Evolutionary conservation across 2,113 vertebrate species (phyloP), one percentile per base, ranked within the genome.

Genomic region (Kryptolebias marmoratus): DNA sequence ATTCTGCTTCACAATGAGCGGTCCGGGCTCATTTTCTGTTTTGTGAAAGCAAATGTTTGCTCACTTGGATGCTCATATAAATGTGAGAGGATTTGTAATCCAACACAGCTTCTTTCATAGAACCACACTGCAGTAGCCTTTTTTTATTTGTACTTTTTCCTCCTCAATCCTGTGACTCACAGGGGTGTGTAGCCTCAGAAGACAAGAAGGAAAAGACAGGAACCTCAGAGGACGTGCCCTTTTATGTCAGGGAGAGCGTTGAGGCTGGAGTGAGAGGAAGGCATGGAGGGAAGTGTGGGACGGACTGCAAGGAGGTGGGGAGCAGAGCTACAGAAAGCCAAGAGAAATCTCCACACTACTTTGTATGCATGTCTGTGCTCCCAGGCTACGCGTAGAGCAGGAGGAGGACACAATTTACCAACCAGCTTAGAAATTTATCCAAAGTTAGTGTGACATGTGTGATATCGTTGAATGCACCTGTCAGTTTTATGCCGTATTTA

Each of bases 351-450:
- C 74, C 83, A 45, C 60, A 73, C 86, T 90, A 62, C 81, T 92
- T 90, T 84, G 87, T 87, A 92, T 92, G 85, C 92, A 83, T 77
- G 84, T 73, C 78, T 64, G 59, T 45, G 57, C 80, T 84, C 72
- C 6, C 73, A 11, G 75, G 81, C 87, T 75, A 85, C 65, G 83
- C 79, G 64, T 82, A 65, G 81, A 80, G 86, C 87, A 80, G 73
- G 68, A 77, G 73, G 84, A 75, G 89, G 72, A 71, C 70, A 81
- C 75, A 67, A 89, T 91, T 87, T 90, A 84, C 88, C 85, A 84
- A 75, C 75, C 82, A 30, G 86, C 85, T 85, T 52, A 73, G 80
- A 71, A 88, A 86, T 86, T 89, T 75, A 82, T 86, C 86, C 82
- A 11, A 49, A 89, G 84, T 87, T 89, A 89, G 68, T 84, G 74